Conservation (phyloP, 1,140 invertebrate genomes). For the Heliothis subflexa region DNA sequence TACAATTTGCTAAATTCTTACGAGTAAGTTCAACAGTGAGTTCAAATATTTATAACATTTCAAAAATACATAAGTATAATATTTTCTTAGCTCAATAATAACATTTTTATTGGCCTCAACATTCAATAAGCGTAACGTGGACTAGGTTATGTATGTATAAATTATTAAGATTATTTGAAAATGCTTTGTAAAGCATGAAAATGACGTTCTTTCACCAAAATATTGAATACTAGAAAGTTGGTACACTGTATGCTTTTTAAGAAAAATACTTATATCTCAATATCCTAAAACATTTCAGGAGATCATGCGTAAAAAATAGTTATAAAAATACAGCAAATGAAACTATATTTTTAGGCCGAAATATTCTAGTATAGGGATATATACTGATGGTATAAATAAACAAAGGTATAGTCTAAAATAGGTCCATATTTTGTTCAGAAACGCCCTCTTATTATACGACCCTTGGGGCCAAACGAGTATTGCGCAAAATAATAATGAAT, state of each 20-base stretch:
- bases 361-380: not conserved
- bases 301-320: not conserved
- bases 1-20: constrained; percentile 9
- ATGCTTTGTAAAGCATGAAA: too few species aligned
- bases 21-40: constrained; percentile 18
- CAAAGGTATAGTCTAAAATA: not conserved
- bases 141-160: not conserved
- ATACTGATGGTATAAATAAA: not conserved
- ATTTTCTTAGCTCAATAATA: constrained; percentile 32
- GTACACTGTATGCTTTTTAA: too few species aligned
- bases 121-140: constrained; percentile 12
- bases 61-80: constrained; percentile 31
- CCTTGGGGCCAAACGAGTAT: constrained; percentile 4
- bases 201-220: too few species aligned
- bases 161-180: not conserved
- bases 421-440: not conserved
- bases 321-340: not conserved
- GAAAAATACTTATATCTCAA: too few species aligned
- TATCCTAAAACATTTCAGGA: too few species aligned
- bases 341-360: not conserved
- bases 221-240: too few species aligned
- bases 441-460: not conserved
- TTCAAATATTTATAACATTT: constrained; percentile 21
- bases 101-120: constrained; percentile 28
- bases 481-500: constrained; percentile 28